Base-by-base conservation (phyloP, 2,797 vertebrate genomes). In the Periparus ater region DNA sequence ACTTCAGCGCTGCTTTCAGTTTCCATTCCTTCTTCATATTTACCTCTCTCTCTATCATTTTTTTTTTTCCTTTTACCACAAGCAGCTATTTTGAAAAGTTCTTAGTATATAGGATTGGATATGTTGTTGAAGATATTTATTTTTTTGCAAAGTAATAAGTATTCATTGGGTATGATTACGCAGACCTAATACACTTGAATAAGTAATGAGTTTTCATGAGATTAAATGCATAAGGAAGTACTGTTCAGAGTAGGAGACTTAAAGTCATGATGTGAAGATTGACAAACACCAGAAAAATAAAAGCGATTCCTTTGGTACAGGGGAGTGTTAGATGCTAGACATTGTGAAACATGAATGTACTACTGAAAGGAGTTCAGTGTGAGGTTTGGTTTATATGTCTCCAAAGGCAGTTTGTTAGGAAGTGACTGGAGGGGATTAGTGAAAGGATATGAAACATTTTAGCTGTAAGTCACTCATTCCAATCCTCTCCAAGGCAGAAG, bases 381-480 rank as follows among this genome's bases (percentile, higher is more conserved):
- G 65, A 91, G 38, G 36, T 55, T 77, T 55, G 19, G 48, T 91
- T 93, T 84, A 70, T 79, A 25, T 3, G 27, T 44, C 78, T 81
- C 91, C 60, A 86, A 96, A 91, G 53, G 44, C 62, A 85, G 36
- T 74, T 94, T 83, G 48, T 62, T 88, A 91, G 61, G 70, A 93
- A 83, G 57, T 84, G 74, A 38, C 34, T 26, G 18, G 32, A 20
- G 14, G 11, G 30, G 40, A 87, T 91, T 92, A 94, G 40, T 4
- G 4, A 73, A 91, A 88, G 85, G 65, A 68, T 89, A 77, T 85
- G 57, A 75, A 94, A 90, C 32, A n/a, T 93, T 91, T 89, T 93
- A 94, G 70, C 61, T 89, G 42, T 88, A 93, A 92, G 60, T 75
- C 58, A 76, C 47, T 55, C 27, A 67, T 58, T 94, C 88, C 85